Evolutionary conservation across 2,888 invertebrate genomes (phyloP).

Genomic region (Eilema griseolum): DNA sequence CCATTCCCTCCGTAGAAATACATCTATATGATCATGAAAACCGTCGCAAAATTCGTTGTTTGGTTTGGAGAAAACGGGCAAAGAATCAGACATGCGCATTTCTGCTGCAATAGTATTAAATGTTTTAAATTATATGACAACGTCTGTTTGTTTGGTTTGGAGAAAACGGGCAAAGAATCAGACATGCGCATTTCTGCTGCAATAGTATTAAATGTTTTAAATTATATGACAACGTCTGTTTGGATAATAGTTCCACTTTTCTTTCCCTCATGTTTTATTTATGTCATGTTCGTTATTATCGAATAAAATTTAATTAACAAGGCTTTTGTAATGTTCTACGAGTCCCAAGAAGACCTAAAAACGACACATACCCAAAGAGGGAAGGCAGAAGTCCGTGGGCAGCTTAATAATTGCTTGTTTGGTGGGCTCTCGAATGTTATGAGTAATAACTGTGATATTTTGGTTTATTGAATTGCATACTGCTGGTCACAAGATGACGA

Average conservation of each 20-base stretch:
- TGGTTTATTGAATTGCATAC: constrained; percentile 46
- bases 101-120: too few species aligned
- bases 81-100: too few species aligned
- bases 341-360: constrained; percentile 33
- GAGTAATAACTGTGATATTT: constrained; percentile 43
- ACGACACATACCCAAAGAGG: constrained; percentile 34
- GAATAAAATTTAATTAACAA: constrained; percentile 10
- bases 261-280: constrained; percentile 13
- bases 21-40: too few species aligned
- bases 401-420: constrained; percentile 33
- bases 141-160: not conserved
- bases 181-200: too few species aligned
- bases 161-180: too few species aligned
- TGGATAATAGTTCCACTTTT: not conserved
- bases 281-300: not conserved
- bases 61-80: too few species aligned
- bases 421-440: constrained; percentile 30
- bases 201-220: not conserved
- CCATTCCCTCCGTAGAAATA: too few species aligned
- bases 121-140: not conserved
- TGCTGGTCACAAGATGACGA: constrained; percentile 41
- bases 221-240: not conserved
- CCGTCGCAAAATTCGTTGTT: too few species aligned
- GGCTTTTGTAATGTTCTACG: constrained; percentile 20
- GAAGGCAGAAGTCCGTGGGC: constrained; percentile 25